These are phyloP conservation scores for Ormyrus pomaceus DNA, from an alignment of 2,888 invertebrate species.

Conservation along the genomic window DNA sequence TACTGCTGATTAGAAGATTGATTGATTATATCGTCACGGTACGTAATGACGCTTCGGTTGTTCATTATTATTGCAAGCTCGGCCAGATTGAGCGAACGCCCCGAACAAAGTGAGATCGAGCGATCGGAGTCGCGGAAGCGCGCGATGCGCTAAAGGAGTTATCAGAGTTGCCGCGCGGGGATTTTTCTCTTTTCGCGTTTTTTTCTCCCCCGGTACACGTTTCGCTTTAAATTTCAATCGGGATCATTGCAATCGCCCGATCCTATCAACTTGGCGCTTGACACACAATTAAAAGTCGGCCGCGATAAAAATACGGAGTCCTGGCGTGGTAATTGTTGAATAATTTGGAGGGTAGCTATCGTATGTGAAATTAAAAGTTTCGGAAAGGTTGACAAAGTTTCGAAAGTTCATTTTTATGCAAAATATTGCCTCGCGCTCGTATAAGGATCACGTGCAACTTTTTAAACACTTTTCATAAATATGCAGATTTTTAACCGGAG, in stretches of 20 bases:
- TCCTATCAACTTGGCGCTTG: too few relatives aligned
- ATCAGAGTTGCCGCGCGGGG: background rate
- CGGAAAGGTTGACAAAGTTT: background rate
- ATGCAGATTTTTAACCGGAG: conserved; percentile 16
- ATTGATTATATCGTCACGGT: conserved; percentile 22
- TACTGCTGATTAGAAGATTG: conserved; percentile 26
- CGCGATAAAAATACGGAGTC: too few relatives aligned
- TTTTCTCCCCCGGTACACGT: too few relatives aligned
- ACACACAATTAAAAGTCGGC: too few relatives aligned
- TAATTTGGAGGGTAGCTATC: background rate
- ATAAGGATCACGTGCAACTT: background rate
- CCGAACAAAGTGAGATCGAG: background rate
- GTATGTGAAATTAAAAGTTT: background rate
- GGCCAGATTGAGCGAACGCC: background rate
- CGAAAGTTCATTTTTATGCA: background rate
- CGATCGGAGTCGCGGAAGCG: background rate
- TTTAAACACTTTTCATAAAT: conserved; percentile 26
- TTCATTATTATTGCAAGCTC: conserved; percentile 41
- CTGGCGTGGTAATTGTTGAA: too few relatives aligned
- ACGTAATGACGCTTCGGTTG: conserved; percentile 4
- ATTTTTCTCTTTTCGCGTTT: background rate
- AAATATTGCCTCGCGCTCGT: background rate
- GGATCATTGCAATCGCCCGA: too few relatives aligned
- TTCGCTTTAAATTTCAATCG: too few relatives aligned
- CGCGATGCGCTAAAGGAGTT: background rate